phyloP scores from a whole-genome alignment of 2,797 vertebrate genomes.

The Argentina silus region DNA sequence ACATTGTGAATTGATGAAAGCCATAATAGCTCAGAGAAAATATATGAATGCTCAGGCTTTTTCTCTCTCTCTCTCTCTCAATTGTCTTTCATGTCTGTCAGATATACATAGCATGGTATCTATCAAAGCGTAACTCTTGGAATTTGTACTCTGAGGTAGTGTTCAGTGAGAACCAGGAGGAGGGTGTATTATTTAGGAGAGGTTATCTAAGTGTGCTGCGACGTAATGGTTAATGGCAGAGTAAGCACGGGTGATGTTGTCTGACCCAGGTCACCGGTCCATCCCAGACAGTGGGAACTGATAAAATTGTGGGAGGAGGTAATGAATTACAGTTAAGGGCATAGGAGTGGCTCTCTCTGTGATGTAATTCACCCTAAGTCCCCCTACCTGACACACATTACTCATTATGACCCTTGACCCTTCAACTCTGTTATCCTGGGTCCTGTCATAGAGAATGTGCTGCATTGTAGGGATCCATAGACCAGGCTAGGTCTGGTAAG shows the following conservation, averaged over 20 bases:
- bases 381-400: conserved; percentile 20
- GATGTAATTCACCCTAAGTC: conserved; percentile 11
- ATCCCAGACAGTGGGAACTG: conserved; percentile 6
- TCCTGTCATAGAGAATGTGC: not conserved
- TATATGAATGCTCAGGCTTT: not conserved
- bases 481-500: not conserved
- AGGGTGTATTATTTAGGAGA: not conserved
- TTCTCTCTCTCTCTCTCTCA: not conserved
- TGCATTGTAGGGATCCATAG: conserved; percentile 3
- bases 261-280: conserved; percentile 18
- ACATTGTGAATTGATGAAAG: not conserved
- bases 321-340: conserved; percentile 25
- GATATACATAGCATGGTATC: not conserved
- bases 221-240: conserved; percentile 19
- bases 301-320: conserved; percentile 15
- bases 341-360: not conserved
- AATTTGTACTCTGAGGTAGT: conserved; percentile 13
- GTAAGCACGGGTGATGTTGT: conserved; percentile 12
- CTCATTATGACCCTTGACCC: conserved; percentile 26
- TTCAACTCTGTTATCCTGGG: conserved; percentile 24
- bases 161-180: not conserved
- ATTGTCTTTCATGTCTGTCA: not conserved
- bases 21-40: not conserved
- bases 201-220: conserved; percentile 18
- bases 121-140: conserved; percentile 4